phyloP scores from a whole-genome alignment of 2,888 invertebrate genomes.

The Hypomecis punctinalis region DNA sequence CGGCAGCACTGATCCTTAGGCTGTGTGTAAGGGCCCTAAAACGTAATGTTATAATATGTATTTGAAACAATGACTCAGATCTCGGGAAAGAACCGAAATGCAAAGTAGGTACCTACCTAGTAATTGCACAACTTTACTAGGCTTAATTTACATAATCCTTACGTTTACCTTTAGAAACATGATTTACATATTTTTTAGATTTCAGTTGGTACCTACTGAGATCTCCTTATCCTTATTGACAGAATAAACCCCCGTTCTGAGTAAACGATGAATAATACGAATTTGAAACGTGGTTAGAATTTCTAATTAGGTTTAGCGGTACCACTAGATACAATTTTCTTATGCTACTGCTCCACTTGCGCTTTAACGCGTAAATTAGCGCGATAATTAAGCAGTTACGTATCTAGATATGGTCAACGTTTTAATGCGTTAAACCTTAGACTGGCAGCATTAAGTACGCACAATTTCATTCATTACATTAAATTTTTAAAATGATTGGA shows the following conservation, averaged over 20 bases:
- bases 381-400: too few species aligned
- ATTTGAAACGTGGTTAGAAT: slow-evolving; percentile 15
- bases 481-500: too few species aligned
- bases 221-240: slow-evolving; percentile 17
- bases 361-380: too few species aligned
- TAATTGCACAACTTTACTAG: neutral
- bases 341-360: too few species aligned
- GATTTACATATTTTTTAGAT: too few species aligned
- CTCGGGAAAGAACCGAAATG: slow-evolving; percentile 6
- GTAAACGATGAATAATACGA: slow-evolving; percentile 3
- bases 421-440: too few species aligned
- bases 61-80: neutral
- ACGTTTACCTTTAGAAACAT: too few species aligned
- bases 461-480: too few species aligned
- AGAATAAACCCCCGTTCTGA: slow-evolving; percentile 3
- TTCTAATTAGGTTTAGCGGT: slow-evolving; percentile 3
- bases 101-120: neutral
- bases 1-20: too few species aligned
- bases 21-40: neutral
- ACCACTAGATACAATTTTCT: neutral
- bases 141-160: slow-evolving; percentile 1
- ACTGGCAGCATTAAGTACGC: too few species aligned
- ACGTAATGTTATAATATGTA: neutral
- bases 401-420: too few species aligned
- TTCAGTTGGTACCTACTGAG: neutral